Evolutionary conservation across 2,797 vertebrate species (phyloP).

Genomic region (Microtus obscurus): DNA sequence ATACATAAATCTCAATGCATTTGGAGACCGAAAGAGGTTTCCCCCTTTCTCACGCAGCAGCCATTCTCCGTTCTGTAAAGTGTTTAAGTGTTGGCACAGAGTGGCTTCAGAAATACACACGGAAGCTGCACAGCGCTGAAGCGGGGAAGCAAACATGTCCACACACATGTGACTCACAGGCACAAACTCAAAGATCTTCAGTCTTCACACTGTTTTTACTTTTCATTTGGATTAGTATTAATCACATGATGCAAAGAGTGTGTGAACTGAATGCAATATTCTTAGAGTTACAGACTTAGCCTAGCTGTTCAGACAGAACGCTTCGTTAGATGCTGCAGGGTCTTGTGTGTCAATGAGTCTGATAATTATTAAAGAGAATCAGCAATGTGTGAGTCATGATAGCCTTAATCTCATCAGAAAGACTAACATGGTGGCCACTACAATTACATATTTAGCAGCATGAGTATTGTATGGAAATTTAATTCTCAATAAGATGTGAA

Average conservation of each 20-base stretch:
- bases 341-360: not conserved
- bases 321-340: not conserved
- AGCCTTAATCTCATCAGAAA: not conserved
- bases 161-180: not conserved
- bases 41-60: not conserved
- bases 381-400: not conserved
- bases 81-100: not conserved
- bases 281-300: not conserved
- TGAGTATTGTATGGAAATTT: not conserved
- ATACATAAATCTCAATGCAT: not conserved
- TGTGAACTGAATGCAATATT: not conserved
- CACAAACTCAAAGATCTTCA: not conserved
- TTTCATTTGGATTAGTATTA: not conserved
- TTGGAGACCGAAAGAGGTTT: not conserved
- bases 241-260: not conserved
- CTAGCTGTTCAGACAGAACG: not conserved
- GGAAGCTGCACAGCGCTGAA: not conserved
- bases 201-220: not conserved
- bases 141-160: not conserved
- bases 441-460: not conserved
- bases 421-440: not conserved
- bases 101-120: not conserved
- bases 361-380: not conserved
- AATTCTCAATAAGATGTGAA: constrained; percentile 15
- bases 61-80: not conserved